Base-by-base conservation (phyloP, 1,140 invertebrate species). In the Pseudomyrmex dendroicus region DNA sequence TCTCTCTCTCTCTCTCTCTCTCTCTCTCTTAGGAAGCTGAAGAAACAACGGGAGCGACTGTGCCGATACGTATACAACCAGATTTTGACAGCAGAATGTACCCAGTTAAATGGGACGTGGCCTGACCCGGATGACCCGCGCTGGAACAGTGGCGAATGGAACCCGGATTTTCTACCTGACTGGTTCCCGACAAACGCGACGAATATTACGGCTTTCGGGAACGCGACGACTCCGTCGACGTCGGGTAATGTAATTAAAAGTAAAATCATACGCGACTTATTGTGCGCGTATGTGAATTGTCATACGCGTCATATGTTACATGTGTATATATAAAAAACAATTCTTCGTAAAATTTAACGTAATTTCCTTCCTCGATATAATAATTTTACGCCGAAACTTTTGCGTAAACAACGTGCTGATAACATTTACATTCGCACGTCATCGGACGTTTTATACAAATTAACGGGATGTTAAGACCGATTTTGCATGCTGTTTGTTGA, bases 11-110 rank as follows among this genome's bases (percentile, higher is more conserved):
- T 13, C 20, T 20, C 35, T 13, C 22, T 94, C 93, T 35, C 35
- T 94, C 93, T 35, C 35, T 35, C 35, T 35, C 35, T 13, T 93
- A 97, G 96, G 96, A 96, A 96, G 92, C 92, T 95, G 64, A 94
- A 95, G 76, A 96, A 95, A 89, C 95, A 96, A 90, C 95, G 95
- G 12, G 96, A 97, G 87, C 95, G 95, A 77, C 93, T 96, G 22
- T 97, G 96, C 92, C 95, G 96, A 77, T 95, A 95, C 72, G 94
- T 96, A 82, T 96, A 96, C 92, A 95, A 96, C 90, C 95, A 95
- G 68, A 92, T 96, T 77, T 91, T 96, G 56, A 95, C 95, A 50
- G 93, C 95, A 59, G 96, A 96, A 91, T 96, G 96, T 89, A 95
- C 95, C 62, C 94, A 95, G 73, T 90, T 95, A 35, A 94, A 96